A percentile compares a stretch with the other conserved stretches of the same genome.
These are phyloP conservation scores for Prosapia bicincta DNA, from an alignment of 2,888 invertebrate species.

Conservation along the genomic window DNA sequence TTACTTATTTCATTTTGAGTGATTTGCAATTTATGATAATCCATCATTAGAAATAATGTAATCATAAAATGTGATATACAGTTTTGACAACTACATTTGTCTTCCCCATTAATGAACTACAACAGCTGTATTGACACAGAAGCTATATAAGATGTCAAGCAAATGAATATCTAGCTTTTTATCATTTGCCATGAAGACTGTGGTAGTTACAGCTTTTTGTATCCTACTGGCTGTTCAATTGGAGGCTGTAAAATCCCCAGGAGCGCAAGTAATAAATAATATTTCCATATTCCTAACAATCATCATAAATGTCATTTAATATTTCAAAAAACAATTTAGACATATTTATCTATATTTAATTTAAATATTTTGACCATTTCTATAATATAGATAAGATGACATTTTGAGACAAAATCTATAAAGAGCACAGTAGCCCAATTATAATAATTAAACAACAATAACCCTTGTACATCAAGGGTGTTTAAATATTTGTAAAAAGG, in stretches of 20 bases:
- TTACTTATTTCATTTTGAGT: too few relatives aligned
- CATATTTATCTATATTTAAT: too few relatives aligned
- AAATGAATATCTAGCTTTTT: background rate
- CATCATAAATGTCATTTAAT: too few relatives aligned
- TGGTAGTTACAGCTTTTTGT: background rate
- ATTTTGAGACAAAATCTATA: too few relatives aligned
- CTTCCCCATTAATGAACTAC: background rate
- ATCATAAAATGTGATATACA: background rate
- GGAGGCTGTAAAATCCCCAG: background rate
- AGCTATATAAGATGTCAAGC: background rate
- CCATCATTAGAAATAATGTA: background rate
- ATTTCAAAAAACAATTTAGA: too few relatives aligned
- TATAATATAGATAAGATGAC: too few relatives aligned
- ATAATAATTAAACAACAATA: too few relatives aligned
- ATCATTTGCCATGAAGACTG: background rate
- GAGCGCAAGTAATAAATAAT: background rate
- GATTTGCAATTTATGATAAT: background rate
- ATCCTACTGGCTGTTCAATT: background rate
- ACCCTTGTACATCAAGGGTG: too few relatives aligned
- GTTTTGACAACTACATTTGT: background rate
- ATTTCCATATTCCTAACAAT: too few relatives aligned
- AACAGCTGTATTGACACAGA: background rate
- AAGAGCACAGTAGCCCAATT: too few relatives aligned
- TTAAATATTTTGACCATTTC: too few relatives aligned
- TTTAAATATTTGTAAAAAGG: too few relatives aligned